Evolutionary conservation across 2,888 invertebrate species (phyloP), one percentile per base, ranked within the genome.

Genomic region (Eupithecia inturbata): DNA sequence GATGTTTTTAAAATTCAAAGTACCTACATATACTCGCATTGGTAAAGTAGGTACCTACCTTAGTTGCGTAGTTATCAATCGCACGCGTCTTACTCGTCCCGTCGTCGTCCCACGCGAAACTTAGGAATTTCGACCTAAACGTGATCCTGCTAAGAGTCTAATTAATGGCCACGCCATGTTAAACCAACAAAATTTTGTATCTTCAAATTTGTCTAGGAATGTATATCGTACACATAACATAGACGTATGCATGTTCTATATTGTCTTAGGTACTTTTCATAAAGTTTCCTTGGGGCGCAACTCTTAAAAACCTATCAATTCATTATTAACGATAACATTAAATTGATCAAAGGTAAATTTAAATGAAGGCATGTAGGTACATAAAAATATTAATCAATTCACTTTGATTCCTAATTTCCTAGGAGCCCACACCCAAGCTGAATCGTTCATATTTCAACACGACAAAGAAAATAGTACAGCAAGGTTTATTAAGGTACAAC

Each of bases 241-340:
- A 90, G 88, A 89, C 83, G 85, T 85, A 83, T 85, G 85, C 85
- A 88, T 87, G 83, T 84, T 81, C 86, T 82, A 88, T 91, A 91
- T 91, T 90, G 89, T 91, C 89, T 86, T 88, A 57, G 22, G 57
- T 57, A 88, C 85, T 89, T 89, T 91, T 88, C 87, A 88, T 89
- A 88, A 88, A 88, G 89, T 85, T 87, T 87, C 88, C 85, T 85
- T 88, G 88, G 90, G 92, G 91, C 91, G 87, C 87, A 90, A 91
- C 88, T 88, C 92, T 91, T 92, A 91, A 87, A 86, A 90, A 88
- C 86, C 89, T 92, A 91, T 85, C 83, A 85, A 87, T 89, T 88
- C 26, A 36, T 66, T 88, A 85, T 86, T 85, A 91, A 91, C 91
- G 89, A 89, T 87, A 92, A 91, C 91, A 90, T 85, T 90, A 88